phyloP scores from a whole-genome alignment of 2,113 vertebrate genomes.

The Callorhinus ursinus region DNA sequence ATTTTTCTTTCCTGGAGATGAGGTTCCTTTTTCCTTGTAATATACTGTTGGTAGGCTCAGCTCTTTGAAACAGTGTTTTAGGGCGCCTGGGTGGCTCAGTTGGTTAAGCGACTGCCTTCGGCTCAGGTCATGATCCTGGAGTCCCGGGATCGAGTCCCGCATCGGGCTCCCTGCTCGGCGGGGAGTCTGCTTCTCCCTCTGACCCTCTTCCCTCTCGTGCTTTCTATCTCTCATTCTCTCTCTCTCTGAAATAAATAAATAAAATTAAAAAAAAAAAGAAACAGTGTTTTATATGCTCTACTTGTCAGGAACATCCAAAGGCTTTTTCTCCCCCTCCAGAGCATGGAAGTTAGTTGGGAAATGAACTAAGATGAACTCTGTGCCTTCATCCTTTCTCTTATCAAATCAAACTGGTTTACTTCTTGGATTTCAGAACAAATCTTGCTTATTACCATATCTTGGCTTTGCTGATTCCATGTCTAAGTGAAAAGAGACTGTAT shows the following conservation, averaged over 20 bases:
- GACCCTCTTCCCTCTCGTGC: no score
- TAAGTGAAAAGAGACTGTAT: not conserved
- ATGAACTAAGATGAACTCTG: not conserved
- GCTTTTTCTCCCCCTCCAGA: not conserved
- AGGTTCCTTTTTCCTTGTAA: not conserved
- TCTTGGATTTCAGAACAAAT: not conserved
- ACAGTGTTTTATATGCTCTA: not conserved
- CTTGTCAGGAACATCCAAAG: not conserved
- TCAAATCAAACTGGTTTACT: not conserved
- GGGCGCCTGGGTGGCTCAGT: no score
- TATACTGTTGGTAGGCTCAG: not conserved
- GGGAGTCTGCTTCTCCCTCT: no score
- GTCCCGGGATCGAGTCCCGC: no score
- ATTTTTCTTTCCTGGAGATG: not conserved
- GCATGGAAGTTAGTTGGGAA: not conserved
- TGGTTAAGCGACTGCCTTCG: no score
- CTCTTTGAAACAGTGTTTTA: not conserved
- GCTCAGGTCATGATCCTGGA: no score
- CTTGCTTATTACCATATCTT: not conserved
- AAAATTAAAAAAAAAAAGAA: no score
- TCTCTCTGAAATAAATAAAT: no score
- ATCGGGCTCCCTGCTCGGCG: no score
- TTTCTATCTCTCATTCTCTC: no score
- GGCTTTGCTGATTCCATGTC: not conserved
- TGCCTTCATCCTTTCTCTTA: not conserved